Evolutionary conservation across 2,797 vertebrate genomes (phyloP), one percentile per base, ranked within the genome.

Genomic region (Odontamblyopus lacepedii): DNA sequence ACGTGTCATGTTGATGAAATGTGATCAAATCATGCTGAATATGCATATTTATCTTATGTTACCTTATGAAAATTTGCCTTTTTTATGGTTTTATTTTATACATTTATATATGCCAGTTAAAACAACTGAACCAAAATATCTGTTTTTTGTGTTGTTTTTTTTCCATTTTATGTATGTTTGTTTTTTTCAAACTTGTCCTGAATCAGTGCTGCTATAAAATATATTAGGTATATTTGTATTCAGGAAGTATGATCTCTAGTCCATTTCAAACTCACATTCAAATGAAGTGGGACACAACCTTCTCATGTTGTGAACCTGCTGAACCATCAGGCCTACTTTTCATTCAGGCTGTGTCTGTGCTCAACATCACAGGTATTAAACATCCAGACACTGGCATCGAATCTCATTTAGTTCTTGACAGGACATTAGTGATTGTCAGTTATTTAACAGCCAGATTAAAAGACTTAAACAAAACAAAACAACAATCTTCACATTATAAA

Each of bases 401-500:
- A 55, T 32, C 65, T 67, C 27, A 12, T 53, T 51, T 23, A 15
- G 32, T 23, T 48, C 66, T 74, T 30, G 53, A 53, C 15, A 27
- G 23, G 62, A 66, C 53, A 16, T 72, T 30, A 19, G 12, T 8
- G 3, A 41, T 6, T 50, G 48, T 79, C 60, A 69, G 5, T 63
- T 48, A 62, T 53, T 68, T 44, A 32, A 53, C 50, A 32, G 3
- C 1, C 7, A 67, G 65, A 32, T 53, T 32, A 53, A 67, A 7
- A 69, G 44, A 53, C 26, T 29, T 27, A 13, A 29, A 48, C 51
- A 3, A 15, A 60, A 2, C 44, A 75, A 50, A 61, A 67, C 29
- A 71, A 70, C 1, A 84, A 87, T 66, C 66, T 85, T 74, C 63
- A 38, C 73, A 69, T 70, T 8, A 71, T 74, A 71, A 74, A 86